Percentiles rank a stretch among this genome's conserved stretches.
Conservation (phyloP, 2,888 invertebrate genomes). For the Parascotia fuliginaria region DNA sequence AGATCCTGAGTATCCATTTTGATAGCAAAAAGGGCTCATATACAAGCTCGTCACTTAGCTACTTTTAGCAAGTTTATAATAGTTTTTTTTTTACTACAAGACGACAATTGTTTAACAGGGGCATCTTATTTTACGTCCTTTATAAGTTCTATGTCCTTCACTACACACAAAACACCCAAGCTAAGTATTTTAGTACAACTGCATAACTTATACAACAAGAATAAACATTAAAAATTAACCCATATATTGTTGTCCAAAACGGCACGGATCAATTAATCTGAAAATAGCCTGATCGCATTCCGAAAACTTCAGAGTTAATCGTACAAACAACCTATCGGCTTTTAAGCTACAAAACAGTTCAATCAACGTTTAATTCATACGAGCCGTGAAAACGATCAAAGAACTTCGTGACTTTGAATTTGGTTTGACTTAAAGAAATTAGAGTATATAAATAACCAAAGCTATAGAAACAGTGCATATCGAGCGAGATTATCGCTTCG, state of each 20-base stretch:
- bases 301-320: conserved; percentile 18
- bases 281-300: conserved; percentile 22
- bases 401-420: conserved; percentile 33
- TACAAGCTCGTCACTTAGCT: no score
- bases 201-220: not conserved
- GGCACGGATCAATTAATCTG: conserved; percentile 18
- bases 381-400: conserved; percentile 36
- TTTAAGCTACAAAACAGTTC: conserved; percentile 25
- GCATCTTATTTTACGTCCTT: no score
- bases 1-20: no score
- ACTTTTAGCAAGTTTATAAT: no score
- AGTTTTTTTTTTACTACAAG: no score
- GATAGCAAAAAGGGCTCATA: no score
- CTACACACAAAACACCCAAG: no score
- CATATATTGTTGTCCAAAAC: conserved; percentile 15
- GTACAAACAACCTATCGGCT: conserved; percentile 29
- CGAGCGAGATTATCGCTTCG: not conserved
- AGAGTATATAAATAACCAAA: conserved; percentile 32
- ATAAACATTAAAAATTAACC: conserved; percentile 1
- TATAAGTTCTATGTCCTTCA: no score
- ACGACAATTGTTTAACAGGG: no score
- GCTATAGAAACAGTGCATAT: conserved; percentile 18
- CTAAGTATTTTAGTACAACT: conserved; percentile 2
- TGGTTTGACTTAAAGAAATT: conserved; percentile 33
- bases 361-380: conserved; percentile 25